Evolutionary conservation across 2,888 invertebrate genomes (phyloP).

Genomic region (Anoncus sp.): DNA sequence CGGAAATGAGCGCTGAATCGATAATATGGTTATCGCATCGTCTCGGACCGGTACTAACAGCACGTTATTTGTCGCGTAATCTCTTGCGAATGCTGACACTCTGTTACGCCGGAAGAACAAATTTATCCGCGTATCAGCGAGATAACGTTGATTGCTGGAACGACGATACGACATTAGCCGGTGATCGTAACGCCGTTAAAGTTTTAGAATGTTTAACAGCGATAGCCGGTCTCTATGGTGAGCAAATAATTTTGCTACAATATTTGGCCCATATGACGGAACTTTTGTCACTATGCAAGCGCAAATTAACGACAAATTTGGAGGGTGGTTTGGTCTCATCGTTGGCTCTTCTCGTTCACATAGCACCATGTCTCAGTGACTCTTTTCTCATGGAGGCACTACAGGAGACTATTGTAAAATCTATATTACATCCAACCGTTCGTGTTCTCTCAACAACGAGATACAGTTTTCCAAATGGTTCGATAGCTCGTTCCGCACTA

Average conservation of each 20-base stretch:
- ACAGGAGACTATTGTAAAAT: conserved; percentile 93
- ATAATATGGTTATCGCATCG: conserved; percentile 96
- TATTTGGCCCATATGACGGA: conserved; percentile 96
- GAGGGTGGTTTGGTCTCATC: conserved; percentile 96
- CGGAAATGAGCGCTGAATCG: conserved; percentile 95
- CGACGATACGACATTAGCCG: conserved; percentile 87
- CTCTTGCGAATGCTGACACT: conserved; percentile 96
- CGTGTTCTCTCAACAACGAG: conserved; percentile 92
- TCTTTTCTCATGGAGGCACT: conserved; percentile 94
- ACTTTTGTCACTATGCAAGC: conserved; percentile 91
- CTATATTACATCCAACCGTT: conserved; percentile 93
- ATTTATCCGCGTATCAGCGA: conserved; percentile 84
- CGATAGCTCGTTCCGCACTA: conserved; percentile 89
- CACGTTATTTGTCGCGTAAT: conserved; percentile 95
- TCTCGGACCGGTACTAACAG: conserved; percentile 96
- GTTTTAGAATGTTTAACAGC: conserved; percentile 96
- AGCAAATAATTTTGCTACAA: conserved; percentile 94
- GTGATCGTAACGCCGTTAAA: conserved; percentile 89
- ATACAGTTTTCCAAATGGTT: conserved; percentile 93
- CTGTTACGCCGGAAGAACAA: conserved; percentile 95
- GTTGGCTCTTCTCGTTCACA: conserved; percentile 90
- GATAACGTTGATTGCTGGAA: conserved; percentile 85
- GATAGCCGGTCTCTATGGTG: conserved; percentile 95
- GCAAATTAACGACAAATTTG: conserved; percentile 91
- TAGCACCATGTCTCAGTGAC: conserved; percentile 93